Percentiles rank a stretch among this genome's conserved stretches.
These are phyloP conservation scores for Cryptophagus acutangulus DNA, from an alignment of 2,888 invertebrate genomes.

Conservation along the genomic window DNA sequence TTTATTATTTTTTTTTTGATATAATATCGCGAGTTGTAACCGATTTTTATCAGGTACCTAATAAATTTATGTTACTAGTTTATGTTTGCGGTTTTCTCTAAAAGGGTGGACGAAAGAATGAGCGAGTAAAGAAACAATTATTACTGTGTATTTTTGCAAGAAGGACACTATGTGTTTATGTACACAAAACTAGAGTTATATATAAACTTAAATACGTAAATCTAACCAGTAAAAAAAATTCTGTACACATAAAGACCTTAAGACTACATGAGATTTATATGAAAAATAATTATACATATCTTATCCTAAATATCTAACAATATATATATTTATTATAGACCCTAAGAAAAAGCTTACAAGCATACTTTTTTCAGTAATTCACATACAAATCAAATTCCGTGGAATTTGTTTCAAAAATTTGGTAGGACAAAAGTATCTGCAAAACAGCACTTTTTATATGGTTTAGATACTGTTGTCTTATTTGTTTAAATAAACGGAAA, in stretches of 20 bases:
- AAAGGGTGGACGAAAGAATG: background rate
- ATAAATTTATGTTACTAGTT: slow-evolving; percentile 22
- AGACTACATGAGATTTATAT: slow-evolving; percentile 35
- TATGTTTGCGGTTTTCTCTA: background rate
- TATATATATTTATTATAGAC: slow-evolving; percentile 16
- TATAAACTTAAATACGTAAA: slow-evolving; percentile 30
- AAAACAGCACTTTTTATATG: slow-evolving; percentile 13
- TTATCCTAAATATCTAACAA: slow-evolving; percentile 32
- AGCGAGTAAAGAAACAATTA: slow-evolving; percentile 29
- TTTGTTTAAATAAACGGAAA: slow-evolving; percentile 10
- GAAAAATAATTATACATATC: slow-evolving; percentile 40
- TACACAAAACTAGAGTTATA: slow-evolving; percentile 26
- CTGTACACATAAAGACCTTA: slow-evolving; percentile 37
- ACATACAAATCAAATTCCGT: slow-evolving; percentile 7
- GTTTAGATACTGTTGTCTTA: slow-evolving; percentile 14
- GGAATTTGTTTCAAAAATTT: background rate
- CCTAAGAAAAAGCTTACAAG: slow-evolving; percentile 31
- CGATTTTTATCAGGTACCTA: slow-evolving; percentile 27
- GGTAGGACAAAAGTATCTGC: no score
- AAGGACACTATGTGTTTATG: slow-evolving; percentile 35
- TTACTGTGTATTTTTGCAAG: slow-evolving; percentile 36
- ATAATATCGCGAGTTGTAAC: slow-evolving; percentile 15
- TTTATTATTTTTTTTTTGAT: slow-evolving; percentile 4
- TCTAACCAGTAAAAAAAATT: slow-evolving; percentile 34
- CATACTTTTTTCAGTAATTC: slow-evolving; percentile 16